Evolutionary conservation across 1,140 invertebrate genomes (phyloP), one percentile per base, ranked within the genome.

Genomic region (Brachystomella parvula): DNA sequence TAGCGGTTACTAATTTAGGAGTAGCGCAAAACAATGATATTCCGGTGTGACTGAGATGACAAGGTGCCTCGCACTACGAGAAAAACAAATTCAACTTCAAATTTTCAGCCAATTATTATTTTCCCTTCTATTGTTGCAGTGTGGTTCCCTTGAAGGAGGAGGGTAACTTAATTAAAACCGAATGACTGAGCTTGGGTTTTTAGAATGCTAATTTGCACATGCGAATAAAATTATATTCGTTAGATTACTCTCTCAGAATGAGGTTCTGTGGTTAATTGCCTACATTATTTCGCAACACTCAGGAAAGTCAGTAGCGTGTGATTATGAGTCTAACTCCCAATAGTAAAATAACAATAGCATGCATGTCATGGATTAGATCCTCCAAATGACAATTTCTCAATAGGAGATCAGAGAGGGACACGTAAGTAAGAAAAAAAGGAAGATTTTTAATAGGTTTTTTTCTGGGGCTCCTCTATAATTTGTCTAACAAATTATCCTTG

Each of bases 141-240:
- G n/a, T n/a, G n/a, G n/a, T n/a, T n/a, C n/a, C n/a, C n/a, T n/a
- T n/a, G n/a, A n/a, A n/a, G n/a, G n/a, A n/a, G n/a, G n/a, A n/a
- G n/a, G n/a, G n/a, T n/a, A 39, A 39, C 35, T 39, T 39, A 39
- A 39, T 39, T 9, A 6, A 39, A 39, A 19, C 35, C 6, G 35
- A 19, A 6, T 39, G 6, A 39, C 6, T 6, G 35, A 19, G 35
- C 19, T 39, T 39, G 35, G 35, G 6, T 39, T 39, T 39, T 9
- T 39, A 24, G 49, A 29, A 59, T 21, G 24, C 26, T 59, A 59
- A 59, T 64, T 64, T 47, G 62, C 62, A 64, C 62, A 64, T 64
- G 62, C 62, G 56, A 57, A 64, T 64, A 33, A 59, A 29, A 59
- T 59, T 28, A 17, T 26, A 26, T 26, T 53, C 9, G 6, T 6